phyloP scores from a whole-genome alignment of 2,888 invertebrate genomes.

The Eutolmus rufibarbis region DNA sequence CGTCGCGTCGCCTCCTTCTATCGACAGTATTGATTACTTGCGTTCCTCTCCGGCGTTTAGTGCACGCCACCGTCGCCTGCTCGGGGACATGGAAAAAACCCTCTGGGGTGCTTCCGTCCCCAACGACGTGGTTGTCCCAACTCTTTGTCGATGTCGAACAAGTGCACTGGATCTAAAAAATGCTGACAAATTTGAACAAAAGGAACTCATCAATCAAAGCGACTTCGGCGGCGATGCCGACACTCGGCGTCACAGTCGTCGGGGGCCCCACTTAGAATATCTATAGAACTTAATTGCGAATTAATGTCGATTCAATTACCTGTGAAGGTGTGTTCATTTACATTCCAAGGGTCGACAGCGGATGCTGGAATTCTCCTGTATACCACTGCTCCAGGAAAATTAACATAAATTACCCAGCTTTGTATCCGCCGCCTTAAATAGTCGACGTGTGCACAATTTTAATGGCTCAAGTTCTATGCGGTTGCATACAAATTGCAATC shows the following conservation, averaged over 20 bases:
- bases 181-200: background rate
- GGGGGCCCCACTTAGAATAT: background rate
- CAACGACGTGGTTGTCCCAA: background rate
- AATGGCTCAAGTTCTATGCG: background rate
- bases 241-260: background rate
- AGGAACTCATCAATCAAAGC: background rate
- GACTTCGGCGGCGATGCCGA: background rate
- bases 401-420: background rate
- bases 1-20: background rate
- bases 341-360: background rate
- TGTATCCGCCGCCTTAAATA: background rate
- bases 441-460: background rate
- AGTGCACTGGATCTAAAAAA: background rate
- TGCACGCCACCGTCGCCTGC: background rate
- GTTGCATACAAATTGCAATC: background rate
- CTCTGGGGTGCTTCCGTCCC: background rate
- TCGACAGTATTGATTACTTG: conserved; percentile 5
- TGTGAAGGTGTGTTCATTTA: background rate
- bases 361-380: background rate
- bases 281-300: background rate
- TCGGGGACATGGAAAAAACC: background rate
- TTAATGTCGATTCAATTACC: background rate
- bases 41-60: background rate
- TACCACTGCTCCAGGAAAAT: background rate
- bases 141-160: background rate